Percentiles rank a stretch among this genome's conserved stretches.
phyloP scores from a whole-genome alignment of 2,113 vertebrate species.

The Pelmatolapia mariae region DNA sequence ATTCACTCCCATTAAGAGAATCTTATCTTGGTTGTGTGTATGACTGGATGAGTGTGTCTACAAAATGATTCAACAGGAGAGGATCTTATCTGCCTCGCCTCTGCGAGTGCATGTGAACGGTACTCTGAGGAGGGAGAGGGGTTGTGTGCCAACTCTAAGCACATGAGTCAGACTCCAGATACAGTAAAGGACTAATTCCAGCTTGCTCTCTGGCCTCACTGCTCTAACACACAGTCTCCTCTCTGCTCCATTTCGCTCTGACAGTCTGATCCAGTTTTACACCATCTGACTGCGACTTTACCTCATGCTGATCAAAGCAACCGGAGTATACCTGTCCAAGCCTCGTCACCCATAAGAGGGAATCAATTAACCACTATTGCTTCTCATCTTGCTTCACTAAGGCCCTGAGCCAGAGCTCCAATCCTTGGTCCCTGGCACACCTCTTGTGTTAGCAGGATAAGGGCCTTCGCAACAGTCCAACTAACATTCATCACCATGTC shows the following conservation, averaged over 20 bases:
- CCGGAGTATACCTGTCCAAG: slow-evolving; percentile 27
- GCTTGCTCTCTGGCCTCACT: not conserved
- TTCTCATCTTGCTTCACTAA: slow-evolving; percentile 24
- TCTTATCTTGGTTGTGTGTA: not conserved
- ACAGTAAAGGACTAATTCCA: slow-evolving; percentile 10
- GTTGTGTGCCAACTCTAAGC: slow-evolving; percentile 1
- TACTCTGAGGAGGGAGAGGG: not conserved
- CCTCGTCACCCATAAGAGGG: slow-evolving; percentile 26
- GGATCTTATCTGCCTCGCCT: slow-evolving; percentile 35
- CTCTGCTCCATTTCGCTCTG: slow-evolving; percentile 44
- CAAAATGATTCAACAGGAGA: slow-evolving; percentile 26
- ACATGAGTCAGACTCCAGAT: slow-evolving; percentile 20
- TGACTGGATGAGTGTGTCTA: not conserved
- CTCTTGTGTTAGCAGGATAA: not conserved
- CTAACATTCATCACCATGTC: not conserved
- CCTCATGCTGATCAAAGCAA: slow-evolving; percentile 39
- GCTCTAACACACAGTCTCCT: slow-evolving; percentile 15
- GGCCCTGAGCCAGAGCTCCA: slow-evolving; percentile 3
- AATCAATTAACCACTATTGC: slow-evolving; percentile 48
- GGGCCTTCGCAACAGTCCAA: not conserved
- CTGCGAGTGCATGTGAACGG: not conserved
- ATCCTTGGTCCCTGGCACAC: not conserved
- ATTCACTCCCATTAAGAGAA: slow-evolving; percentile 15
- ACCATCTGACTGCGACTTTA: slow-evolving; percentile 22
- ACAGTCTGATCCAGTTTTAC: slow-evolving; percentile 35